Base-by-base conservation (phyloP, 2,888 invertebrate species). In the Glaucopsyche alexis region DNA sequence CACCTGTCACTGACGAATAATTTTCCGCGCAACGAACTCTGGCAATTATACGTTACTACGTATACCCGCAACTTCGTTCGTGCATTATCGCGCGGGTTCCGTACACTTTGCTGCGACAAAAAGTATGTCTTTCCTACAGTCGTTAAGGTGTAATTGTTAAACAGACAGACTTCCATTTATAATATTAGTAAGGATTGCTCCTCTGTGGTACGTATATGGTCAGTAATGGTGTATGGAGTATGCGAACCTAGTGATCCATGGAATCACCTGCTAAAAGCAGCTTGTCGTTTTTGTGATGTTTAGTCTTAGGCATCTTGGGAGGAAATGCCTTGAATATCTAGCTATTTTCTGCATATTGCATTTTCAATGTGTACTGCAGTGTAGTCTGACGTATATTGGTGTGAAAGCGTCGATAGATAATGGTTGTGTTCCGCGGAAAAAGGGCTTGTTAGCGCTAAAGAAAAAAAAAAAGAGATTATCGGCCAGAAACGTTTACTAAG, bases 1-100 rank as follows among this genome's bases (percentile, higher is more conserved):
- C 88, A 88, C 85, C 87, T 88, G 87, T 84, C 77, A 77, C 76
- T 78, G 79, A 78, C 77, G 82, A 84, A 87, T 87, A 87, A 86
- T 86, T 84, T 83, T 80, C 83, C 81, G 83, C 81, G 80, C 84
- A 85, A 83, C 84, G 83, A 83, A 80, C 80, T 42, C 52, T 67
- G 75, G 49, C 60, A 60, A 60, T 60, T 60, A 42, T 42, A 42
- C 7, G 42, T 42, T 42, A 42, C 1, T 42, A 42, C 5, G 6
- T 42, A 7, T 42, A 7, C 42, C 42, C 42, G 42, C 6, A 7
- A 42, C 42, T 42, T 4, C 42, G 42, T 0, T 42, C 42, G 42
- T 1, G 42, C 42, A 42, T 7, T 42, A 42, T 8, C 42, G 8
- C 2, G 42, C 42, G 0, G 42, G 42, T 6, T 7, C 8, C 42